Base-by-base conservation (phyloP, 1,140 invertebrate genomes). In the Dermatophagoides farinae region DNA sequence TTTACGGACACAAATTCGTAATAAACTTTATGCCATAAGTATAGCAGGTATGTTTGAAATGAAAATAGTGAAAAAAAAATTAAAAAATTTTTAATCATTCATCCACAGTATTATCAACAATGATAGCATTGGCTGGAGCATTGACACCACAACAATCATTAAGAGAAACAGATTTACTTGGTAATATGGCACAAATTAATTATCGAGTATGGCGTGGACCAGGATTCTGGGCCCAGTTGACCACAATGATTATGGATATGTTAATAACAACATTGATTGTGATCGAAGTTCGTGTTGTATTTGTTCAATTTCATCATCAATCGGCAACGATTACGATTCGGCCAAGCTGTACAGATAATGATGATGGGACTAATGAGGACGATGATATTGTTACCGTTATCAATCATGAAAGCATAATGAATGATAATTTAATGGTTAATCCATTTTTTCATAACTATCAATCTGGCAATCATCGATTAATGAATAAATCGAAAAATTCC, bases 241-340 rank as follows among this genome's bases (percentile, higher is more conserved):
- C 20, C 31, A 55, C 53, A 23, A 14, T 55, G 14, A 50, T 55
- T 20, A 55, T 39, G 53, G 53, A 44, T 22, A 55, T 39, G 38
- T 38, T 39, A n/a, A 40, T 39, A 1, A 39, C 53, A n/a, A 55
- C 14, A n/a, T 25, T 55, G 20, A 41, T 55, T 55, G 53, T 23
- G 4, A 55, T 55, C 14, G 38, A 55, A 18, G 53, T 55, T n/a
- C 25, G 53, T 2, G 53, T 55, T n/a, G 14, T 55, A n/a, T 55
- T 55, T 38, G 53, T 55, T 1, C 53, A 18, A 20, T 23, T 25
- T n/a, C 53, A 55, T n/a, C 53, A 5, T n/a, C 53, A 55, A 43
- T 14, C 41, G 11, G 41, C 41, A 2, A 43, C 5, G 1, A 16
- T 18, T 6, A 43, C 41, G 11, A 43, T 43, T 11, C 1, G 11